Evolutionary conservation across 2,888 invertebrate species (phyloP).

Genomic region (Epinotia demarniana): DNA sequence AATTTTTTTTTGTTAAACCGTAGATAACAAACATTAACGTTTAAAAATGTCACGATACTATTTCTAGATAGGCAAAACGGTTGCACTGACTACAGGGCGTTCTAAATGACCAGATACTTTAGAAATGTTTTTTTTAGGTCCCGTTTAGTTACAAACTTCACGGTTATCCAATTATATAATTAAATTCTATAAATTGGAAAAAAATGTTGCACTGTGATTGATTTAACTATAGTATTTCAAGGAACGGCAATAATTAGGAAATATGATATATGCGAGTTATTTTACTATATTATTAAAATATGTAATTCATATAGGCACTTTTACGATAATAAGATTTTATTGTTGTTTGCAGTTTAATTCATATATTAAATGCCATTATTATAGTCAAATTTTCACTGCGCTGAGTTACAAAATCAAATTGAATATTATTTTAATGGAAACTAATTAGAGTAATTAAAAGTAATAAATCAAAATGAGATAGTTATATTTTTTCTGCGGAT

Average conservation of each 20-base stretch:
- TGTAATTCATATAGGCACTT: no score
- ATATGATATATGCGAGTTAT: not conserved
- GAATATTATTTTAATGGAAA: not conserved
- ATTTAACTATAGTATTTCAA: no score
- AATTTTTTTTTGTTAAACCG: conserved; percentile 6
- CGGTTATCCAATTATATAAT: not conserved
- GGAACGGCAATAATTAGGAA: not conserved
- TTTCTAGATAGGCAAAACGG: conserved; percentile 8
- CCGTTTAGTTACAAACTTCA: not conserved
- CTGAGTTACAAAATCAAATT: not conserved
- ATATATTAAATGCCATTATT: not conserved
- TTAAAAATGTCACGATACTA: conserved; percentile 17
- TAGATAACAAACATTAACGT: conserved; percentile 8
- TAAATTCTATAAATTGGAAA: not conserved
- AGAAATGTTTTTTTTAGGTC: not conserved
- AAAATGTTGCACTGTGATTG: no score
- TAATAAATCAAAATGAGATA: not conserved
- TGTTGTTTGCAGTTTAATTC: not conserved
- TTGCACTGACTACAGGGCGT: not conserved
- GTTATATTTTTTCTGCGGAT: not conserved
- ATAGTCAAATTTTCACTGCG: not conserved
- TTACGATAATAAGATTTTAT: not conserved
- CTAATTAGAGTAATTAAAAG: not conserved
- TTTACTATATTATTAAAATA: not conserved
- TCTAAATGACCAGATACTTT: not conserved